Base-by-base conservation (phyloP, 2,113 vertebrate genomes). In the Pelecanus crispus region DNA sequence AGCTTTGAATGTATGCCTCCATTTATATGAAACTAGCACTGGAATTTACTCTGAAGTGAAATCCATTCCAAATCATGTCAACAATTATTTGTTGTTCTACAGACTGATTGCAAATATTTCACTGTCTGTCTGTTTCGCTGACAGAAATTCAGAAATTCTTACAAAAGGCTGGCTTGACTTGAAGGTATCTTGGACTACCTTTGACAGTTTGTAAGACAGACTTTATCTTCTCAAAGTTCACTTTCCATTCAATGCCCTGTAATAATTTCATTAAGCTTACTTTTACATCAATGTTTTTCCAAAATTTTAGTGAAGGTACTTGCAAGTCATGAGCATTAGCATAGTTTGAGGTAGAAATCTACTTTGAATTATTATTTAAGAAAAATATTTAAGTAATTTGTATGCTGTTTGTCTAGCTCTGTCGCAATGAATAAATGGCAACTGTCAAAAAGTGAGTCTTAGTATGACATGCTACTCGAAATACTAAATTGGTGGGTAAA, bases 291-390 rank as follows among this genome's bases (percentile, higher is more conserved):
- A 7, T 1, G 0, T 65, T 61, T 88, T 72, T 53, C 36, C 32
- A 66, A 68, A 77, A 28, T n/a, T 80, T 63, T 53, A 50, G 10
- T 47, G 45, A 72, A n/a, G 24, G 16, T 42, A 75, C 16, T 28
- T 2, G 6, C 0, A 2, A 52, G 20, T 11, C 67, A 67, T 7
- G 6, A 56, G 7, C n/a, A 77, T 55, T 40, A n/a, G 10, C 34
- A 7, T 6, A 58, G 28, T 38, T 13, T 24, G 40, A 68, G 25
- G 42, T 55, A 63, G n/a, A 90, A 77, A 86, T 47, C 29, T 61
- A 21, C 21, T 80, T 49, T 66, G 28, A 55, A 40, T 45, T 81
- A 49, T 42, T 66, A 66, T 32, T 61, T 47, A 53, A 77, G 40
- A 62, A 86, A 75, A 83, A 58, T 22, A 75, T 45, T 77, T 31